Evolutionary conservation across 2,888 invertebrate species (phyloP), one percentile per base, ranked within the genome.

Genomic region (Dryadula phaetusa): DNA sequence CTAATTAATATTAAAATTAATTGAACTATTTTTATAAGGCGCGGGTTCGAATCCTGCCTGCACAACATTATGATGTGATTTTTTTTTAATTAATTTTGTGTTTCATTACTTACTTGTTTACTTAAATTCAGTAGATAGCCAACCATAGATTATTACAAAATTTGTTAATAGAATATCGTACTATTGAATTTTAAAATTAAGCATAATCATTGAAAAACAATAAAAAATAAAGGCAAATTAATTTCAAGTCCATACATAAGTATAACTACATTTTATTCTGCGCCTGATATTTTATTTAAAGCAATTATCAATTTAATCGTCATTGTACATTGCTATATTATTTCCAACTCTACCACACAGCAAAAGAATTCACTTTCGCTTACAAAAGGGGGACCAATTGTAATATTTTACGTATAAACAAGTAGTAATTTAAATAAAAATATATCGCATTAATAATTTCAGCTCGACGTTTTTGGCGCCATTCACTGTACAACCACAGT

Each of bases 401-500:
- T 47, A 63, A 47, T 46, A 16, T 49, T 54, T 47, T 54, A 34
- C 37, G 44, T 61, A 67, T 67, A 67, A 71, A 71, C 61, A 67
- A 69, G 52, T 63, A 46, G 64, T 72, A 71, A 74, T 73, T 71
- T 71, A 65, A 67, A 68, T 75, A 72, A 72, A 72, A 72, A 74
- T 72, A 72, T 70, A 74, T 73, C 68, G 69, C 67, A 72, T 75
- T 74, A 74, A 71, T 71, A 74, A 74, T 88, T 92, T 75, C 88
- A 94, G 94, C 76, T 82, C 91, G 71, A 94, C 94, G 69, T 93
- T 95, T 83, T 82, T 95, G 76, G 93, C 94, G 78, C 93, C 94
- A 72, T 94, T 94, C 71, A 92, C 94, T 71, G 93, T 93, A 71
- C 93, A 94, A 75, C 94, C 94, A 5, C 93, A 93, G 81, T 95